Base-by-base conservation (phyloP, 2,888 invertebrate species). In the Chromoteleia sp. region DNA sequence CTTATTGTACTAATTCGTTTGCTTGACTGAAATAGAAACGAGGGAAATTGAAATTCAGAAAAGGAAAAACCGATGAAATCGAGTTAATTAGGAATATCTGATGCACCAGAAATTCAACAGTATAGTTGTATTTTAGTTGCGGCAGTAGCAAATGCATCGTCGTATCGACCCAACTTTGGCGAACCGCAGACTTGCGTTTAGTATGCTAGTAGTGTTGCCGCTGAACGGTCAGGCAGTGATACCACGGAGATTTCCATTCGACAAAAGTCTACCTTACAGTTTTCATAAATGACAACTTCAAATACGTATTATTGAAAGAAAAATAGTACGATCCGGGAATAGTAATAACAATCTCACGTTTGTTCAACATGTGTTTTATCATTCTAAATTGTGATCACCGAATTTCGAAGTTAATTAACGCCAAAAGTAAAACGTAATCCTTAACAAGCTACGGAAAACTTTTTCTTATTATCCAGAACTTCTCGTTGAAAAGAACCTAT, bases 171-270 rank as follows among this genome's bases (percentile, higher is more conserved):
- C 85, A 73, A 30, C 81, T 85, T 85, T 67, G 84, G 85, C 82
- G 79, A 82, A 86, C 88, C 86, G 85, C 87, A 86, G 84, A 75
- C 83, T 84, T 71, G 76, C 83, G 85, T 85, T 88, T 87, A 88
- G 87, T 88, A 89, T 88, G 87, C 89, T 78, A 87, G 82, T 84
- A 77, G 85, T 86, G 87, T 87, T 85, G 84, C 84, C 84, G 83
- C 82, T 83, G 85, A 83, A 83, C 84, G 86, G 86, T 87, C 87
- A 85, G 85, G 85, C 86, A 83, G 76, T 75, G 79, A 52, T 76
- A 75, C 59, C 33, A 39, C 36, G 17, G 65, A 56, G 54, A 21
- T 74, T 78, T 65, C 45, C 41, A 59, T 65, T 54, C 63, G 70
- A 67, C 61, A 54, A 68, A 63, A 68, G 36, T 75, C 79, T 77